Percentiles rank a stretch among this genome's conserved stretches.
These are phyloP conservation scores for Dysmachus trigonus DNA, from an alignment of 2,888 invertebrate genomes.

Conservation along the genomic window DNA sequence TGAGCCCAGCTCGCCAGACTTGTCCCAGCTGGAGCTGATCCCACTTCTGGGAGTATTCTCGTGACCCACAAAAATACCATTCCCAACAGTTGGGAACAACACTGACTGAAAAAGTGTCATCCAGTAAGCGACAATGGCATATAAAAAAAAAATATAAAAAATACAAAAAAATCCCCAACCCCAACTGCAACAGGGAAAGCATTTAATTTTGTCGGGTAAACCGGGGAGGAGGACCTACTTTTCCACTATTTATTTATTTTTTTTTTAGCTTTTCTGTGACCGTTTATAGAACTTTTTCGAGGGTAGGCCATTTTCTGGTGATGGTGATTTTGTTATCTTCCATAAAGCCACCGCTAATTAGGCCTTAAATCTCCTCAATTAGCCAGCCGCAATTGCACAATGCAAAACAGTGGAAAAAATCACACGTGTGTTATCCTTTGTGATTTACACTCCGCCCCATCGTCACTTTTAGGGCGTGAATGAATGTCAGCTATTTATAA, in stretches of 20 bases:
- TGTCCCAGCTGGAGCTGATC: neutral
- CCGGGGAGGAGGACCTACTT: neutral
- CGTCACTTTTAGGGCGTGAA: no score
- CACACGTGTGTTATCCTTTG: neutral
- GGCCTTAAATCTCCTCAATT: slow-evolving; percentile 24
- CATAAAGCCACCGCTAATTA: slow-evolving; percentile 30
- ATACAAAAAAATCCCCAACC: neutral
- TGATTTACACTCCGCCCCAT: neutral
- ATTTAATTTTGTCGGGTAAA: neutral
- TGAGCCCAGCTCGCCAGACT: neutral
- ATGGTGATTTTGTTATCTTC: slow-evolving; percentile 10
- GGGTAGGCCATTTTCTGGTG: neutral
- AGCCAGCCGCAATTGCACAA: neutral
- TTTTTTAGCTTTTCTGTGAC: neutral
- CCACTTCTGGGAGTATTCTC: neutral
- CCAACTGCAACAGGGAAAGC: neutral
- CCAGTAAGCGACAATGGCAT: neutral
- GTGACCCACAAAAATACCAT: neutral
- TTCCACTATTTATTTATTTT: neutral
- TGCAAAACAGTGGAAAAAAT: neutral
- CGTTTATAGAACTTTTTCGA: neutral
- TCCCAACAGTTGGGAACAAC: neutral
- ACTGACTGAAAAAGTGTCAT: neutral
- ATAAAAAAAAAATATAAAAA: neutral
- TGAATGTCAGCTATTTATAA: no score